phyloP scores from a whole-genome alignment of 2,888 invertebrate genomes.

The Drosophila putrida region DNA sequence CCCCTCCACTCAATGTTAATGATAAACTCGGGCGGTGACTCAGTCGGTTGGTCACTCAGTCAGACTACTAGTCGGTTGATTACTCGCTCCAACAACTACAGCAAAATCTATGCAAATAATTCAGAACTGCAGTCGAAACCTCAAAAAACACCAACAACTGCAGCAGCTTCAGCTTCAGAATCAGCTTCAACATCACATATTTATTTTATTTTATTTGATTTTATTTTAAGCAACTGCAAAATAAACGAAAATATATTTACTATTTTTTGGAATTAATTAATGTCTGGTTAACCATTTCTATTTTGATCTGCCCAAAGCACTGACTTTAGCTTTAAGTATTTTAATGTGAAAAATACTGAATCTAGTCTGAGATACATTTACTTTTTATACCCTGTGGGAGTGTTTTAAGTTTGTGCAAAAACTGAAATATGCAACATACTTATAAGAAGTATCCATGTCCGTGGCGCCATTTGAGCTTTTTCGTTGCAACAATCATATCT shows the following conservation, averaged over 20 bases:
- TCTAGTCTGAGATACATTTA: neutral
- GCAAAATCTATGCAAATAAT: constrained; percentile 56
- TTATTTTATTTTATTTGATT: constrained; percentile 15
- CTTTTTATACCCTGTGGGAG: too few relatives aligned
- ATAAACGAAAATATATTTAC: constrained; percentile 22
- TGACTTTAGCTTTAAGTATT: neutral
- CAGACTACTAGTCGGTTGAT: constrained; percentile 21
- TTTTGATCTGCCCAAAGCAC: constrained; percentile 12
- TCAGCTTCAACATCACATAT: constrained; percentile 9
- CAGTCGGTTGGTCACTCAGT: constrained; percentile 8
- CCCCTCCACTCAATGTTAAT: constrained; percentile 36
- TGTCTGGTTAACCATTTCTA: constrained; percentile 35
- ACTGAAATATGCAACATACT: too few relatives aligned
- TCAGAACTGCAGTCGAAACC: constrained; percentile 38
- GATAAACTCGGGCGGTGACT: constrained; percentile 46
- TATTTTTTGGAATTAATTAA: constrained; percentile 35
- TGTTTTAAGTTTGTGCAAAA: too few relatives aligned
- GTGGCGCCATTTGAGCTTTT: too few relatives aligned
- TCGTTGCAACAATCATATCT: too few relatives aligned
- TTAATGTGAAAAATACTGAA: neutral
- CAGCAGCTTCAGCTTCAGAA: constrained; percentile 6
- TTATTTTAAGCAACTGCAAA: constrained; percentile 13
- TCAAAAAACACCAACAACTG: constrained; percentile 31
- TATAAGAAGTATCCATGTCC: too few relatives aligned
- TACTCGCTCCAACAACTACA: constrained; percentile 39